phyloP scores from a whole-genome alignment of 2,797 vertebrate genomes.

The Sebastes kiyomatsui region DNA sequence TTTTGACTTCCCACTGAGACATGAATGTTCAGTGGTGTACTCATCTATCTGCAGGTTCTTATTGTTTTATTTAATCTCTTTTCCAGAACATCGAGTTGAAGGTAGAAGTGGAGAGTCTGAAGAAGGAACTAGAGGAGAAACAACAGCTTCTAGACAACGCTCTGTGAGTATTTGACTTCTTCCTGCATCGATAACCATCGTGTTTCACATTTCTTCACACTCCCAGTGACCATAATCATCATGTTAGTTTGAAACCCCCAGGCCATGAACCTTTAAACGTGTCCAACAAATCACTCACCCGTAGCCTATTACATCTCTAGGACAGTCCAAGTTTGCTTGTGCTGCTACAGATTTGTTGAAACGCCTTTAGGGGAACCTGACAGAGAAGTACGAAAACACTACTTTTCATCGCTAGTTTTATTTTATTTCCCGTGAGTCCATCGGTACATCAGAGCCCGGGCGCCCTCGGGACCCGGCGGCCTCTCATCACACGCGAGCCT shows the following conservation, averaged over 20 bases:
- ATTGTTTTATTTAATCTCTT: neutral
- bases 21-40: neutral
- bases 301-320: neutral
- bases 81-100: slow-evolving; percentile 94
- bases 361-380: neutral
- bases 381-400: slow-evolving; percentile 11
- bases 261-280: neutral
- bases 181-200: neutral
- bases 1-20: neutral
- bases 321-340: neutral
- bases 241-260: neutral
- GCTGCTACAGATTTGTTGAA: slow-evolving; percentile 4
- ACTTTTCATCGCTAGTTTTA: slow-evolving; percentile 18
- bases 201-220: neutral
- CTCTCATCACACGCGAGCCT: slow-evolving; percentile 29
- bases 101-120: slow-evolving; percentile 94
- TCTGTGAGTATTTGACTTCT: slow-evolving; percentile 81
- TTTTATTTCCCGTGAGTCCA: slow-evolving; percentile 30
- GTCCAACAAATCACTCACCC: neutral
- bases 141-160: slow-evolving; percentile 86
- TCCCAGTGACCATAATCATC: neutral
- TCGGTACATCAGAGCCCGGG: slow-evolving; percentile 4
- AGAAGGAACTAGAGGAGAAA: slow-evolving; percentile 91
- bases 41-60: neutral
- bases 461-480: neutral